phyloP scores from a whole-genome alignment of 2,888 invertebrate species.

The Camponotus fellah region DNA sequence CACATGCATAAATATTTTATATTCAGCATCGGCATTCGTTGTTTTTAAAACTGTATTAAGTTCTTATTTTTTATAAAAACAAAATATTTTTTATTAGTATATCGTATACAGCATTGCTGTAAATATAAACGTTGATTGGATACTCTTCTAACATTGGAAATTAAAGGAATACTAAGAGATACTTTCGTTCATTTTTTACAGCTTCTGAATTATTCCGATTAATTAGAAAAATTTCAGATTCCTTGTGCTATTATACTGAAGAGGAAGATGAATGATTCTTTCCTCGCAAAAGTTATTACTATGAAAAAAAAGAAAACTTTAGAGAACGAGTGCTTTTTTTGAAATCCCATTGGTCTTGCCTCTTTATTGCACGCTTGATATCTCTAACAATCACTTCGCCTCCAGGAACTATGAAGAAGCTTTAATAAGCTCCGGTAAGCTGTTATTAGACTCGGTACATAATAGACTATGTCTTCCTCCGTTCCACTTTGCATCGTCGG shows the following conservation, averaged over 20 bases:
- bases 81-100: not conserved
- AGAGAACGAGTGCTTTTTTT: not conserved
- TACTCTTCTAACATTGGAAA: not conserved
- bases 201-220: not conserved
- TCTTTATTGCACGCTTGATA: conserved; percentile 36
- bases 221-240: conserved; percentile 16
- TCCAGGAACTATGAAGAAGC: conserved; percentile 35
- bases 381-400: conserved; percentile 47
- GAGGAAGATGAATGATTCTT: not conserved
- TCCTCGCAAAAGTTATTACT: conserved; percentile 1
- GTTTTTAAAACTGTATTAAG: not conserved
- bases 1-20: not conserved
- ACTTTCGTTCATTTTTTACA: not conserved
- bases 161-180: not conserved
- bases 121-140: not conserved
- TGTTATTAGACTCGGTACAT: conserved; percentile 50
- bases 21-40: not conserved
- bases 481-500: conserved; percentile 33
- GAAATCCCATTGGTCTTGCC: conserved; percentile 23
- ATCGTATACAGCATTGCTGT: not conserved
- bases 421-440: conserved; percentile 51
- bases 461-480: conserved; percentile 34
- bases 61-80: not conserved
- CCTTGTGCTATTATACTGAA: not conserved
- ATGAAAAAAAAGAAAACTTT: not conserved